Evolutionary conservation across 2,797 vertebrate genomes (phyloP).

Genomic region (Remorina albescens): DNA sequence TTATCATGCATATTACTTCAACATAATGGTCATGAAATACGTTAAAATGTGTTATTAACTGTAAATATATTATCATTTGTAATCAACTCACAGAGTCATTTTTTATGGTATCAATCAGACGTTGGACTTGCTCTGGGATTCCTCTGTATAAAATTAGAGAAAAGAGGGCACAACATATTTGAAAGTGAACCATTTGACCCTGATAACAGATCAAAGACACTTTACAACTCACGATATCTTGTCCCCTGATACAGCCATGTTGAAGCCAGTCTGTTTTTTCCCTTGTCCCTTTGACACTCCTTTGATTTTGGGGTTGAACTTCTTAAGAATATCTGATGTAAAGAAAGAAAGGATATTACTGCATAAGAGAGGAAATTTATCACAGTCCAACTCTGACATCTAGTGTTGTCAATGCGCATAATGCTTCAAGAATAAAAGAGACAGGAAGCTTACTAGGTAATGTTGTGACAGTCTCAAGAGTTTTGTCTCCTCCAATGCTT

Average conservation of each 20-base stretch:
- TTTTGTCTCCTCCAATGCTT: slow-evolving; percentile 92
- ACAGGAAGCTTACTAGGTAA: slow-evolving; percentile 87
- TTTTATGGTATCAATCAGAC: slow-evolving; percentile 86
- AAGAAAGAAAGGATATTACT: slow-evolving; percentile 2
- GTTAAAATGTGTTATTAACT: background rate
- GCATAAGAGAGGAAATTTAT: background rate
- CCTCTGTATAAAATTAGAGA: slow-evolving; percentile 77
- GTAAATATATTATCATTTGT: background rate
- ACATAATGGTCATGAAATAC: background rate
- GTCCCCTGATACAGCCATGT: slow-evolving; percentile 86
- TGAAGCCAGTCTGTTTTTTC: slow-evolving; percentile 84
- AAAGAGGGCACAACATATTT: slow-evolving; percentile 4
- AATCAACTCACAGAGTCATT: slow-evolving; percentile 84
- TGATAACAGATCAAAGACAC: background rate
- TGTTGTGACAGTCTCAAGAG: slow-evolving; percentile 89
- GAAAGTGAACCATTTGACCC: background rate
- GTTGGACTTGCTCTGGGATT: slow-evolving; percentile 86
- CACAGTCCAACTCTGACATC: slow-evolving; percentile 47
- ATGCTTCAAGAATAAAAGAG: background rate
- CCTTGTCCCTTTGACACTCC: slow-evolving; percentile 88
- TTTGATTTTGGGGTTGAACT: slow-evolving; percentile 90
- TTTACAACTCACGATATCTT: slow-evolving; percentile 85
- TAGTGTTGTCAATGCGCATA: slow-evolving; percentile 44
- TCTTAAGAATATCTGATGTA: slow-evolving; percentile 91
- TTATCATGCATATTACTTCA: background rate